Evolutionary conservation across 2,888 invertebrate genomes (phyloP).

Genomic region (Apamea monoglypha): DNA sequence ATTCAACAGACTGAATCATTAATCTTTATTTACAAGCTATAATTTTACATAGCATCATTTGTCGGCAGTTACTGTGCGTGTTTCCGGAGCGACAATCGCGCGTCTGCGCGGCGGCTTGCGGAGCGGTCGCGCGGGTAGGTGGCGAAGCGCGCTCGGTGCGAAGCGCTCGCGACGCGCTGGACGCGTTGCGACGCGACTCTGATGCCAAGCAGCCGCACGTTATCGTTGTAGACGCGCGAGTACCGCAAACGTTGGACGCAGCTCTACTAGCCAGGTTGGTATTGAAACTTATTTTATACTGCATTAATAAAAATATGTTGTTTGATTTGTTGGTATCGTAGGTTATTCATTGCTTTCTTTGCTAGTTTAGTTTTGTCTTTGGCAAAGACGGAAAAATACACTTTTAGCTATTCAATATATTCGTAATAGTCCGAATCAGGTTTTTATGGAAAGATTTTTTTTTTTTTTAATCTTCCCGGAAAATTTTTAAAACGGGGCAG

Average conservation of each 20-base stretch:
- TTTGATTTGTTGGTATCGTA: background rate
- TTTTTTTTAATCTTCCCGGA: background rate
- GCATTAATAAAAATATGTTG: background rate
- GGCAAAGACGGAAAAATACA: background rate
- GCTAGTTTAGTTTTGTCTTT: background rate
- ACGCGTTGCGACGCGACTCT: conserved; percentile 85
- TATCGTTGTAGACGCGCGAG: conserved; percentile 80
- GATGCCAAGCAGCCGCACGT: conserved; percentile 70
- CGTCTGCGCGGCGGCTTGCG: conserved; percentile 92
- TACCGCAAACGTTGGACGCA: conserved; percentile 91
- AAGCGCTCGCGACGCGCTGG: conserved; percentile 89
- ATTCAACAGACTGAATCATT: background rate
- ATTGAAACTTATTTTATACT: background rate
- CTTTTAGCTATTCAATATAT: background rate
- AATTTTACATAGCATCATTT: conserved; percentile 13
- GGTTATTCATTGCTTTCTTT: background rate
- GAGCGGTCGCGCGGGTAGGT: conserved; percentile 91
- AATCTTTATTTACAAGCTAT: background rate
- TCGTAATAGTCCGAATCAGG: too few relatives aligned
- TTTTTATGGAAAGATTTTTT: too few relatives aligned
- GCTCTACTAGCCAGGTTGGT: conserved; percentile 92
- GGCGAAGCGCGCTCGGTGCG: conserved; percentile 90
- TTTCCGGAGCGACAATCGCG: conserved; percentile 92
- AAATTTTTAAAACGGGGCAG: background rate
- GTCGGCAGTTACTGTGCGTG: conserved; percentile 92